Evolutionary conservation across 2,888 invertebrate genomes (phyloP).

Genomic region (Anthrax anthrax): DNA sequence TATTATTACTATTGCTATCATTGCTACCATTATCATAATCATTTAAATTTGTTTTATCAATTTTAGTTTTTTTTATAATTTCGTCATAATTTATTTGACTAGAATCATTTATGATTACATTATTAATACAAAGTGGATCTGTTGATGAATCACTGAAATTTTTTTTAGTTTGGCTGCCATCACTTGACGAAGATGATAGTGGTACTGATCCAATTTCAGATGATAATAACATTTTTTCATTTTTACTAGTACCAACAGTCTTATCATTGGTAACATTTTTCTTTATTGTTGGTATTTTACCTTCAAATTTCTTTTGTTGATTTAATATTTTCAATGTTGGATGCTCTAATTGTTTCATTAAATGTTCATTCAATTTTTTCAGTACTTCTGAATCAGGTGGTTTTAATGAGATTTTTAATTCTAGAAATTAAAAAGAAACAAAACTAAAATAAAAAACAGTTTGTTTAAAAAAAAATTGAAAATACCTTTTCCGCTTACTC

Average conservation of each 20-base stretch:
- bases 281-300: conserved; percentile 32
- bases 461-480: background rate
- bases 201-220: no score
- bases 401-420: conserved; percentile 2
- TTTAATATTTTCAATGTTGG: conserved; percentile 28
- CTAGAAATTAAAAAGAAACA: conserved; percentile 1
- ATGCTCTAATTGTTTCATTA: conserved; percentile 18
- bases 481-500: background rate
- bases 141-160: no score
- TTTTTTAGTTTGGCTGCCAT: no score
- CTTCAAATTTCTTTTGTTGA: conserved; percentile 31
- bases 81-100: no score
- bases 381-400: conserved; percentile 13
- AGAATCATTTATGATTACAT: no score
- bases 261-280: conserved; percentile 10
- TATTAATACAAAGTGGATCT: no score
- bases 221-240: background rate
- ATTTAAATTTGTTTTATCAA: no score
- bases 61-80: no score
- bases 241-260: background rate
- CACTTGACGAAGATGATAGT: no score
- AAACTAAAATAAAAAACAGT: background rate
- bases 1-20: no score
- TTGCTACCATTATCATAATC: no score
- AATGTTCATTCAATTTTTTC: conserved; percentile 22